Conservation (phyloP, 2,888 invertebrate genomes). For the Sesia apiformis region DNA sequence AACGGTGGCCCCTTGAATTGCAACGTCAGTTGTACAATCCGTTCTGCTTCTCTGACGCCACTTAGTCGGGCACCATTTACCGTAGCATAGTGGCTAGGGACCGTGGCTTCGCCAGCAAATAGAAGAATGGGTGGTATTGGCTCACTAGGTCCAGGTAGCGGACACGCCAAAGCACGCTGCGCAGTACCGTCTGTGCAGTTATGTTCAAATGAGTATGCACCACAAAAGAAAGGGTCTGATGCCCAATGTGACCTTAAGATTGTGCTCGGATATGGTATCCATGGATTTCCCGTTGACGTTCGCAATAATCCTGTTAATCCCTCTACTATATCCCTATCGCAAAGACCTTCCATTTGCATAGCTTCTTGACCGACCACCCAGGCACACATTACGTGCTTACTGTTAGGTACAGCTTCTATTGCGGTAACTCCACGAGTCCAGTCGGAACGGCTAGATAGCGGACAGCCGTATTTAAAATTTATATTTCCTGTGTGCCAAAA, state of each 20-base stretch:
- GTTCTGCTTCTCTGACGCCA: constrained; percentile 85
- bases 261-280: constrained; percentile 79
- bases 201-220: constrained; percentile 78
- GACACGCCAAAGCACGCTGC: constrained; percentile 74
- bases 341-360: constrained; percentile 76
- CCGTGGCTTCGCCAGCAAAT: constrained; percentile 89
- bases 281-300: constrained; percentile 73
- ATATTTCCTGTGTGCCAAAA: constrained; percentile 79
- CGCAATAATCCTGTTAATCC: constrained; percentile 77
- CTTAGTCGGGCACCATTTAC: constrained; percentile 85
- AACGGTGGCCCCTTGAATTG: constrained; percentile 62
- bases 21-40: constrained; percentile 78
- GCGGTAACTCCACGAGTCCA: constrained; percentile 84
- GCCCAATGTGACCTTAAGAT: constrained; percentile 83
- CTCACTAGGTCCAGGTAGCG: constrained; percentile 76
- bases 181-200: constrained; percentile 38
- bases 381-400: constrained; percentile 81
- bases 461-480: constrained; percentile 76
- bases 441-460: constrained; percentile 66
- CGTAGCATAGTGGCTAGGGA: constrained; percentile 81
- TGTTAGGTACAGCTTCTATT: constrained; percentile 79
- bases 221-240: constrained; percentile 81
- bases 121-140: constrained; percentile 80
- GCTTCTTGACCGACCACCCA: constrained; percentile 81
- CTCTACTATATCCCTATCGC: constrained; percentile 79